Percentiles rank a stretch among this genome's conserved stretches.
Evolutionary conservation across 2,113 vertebrate species (phyloP).

Genomic region (Anhinga rufa): DNA sequence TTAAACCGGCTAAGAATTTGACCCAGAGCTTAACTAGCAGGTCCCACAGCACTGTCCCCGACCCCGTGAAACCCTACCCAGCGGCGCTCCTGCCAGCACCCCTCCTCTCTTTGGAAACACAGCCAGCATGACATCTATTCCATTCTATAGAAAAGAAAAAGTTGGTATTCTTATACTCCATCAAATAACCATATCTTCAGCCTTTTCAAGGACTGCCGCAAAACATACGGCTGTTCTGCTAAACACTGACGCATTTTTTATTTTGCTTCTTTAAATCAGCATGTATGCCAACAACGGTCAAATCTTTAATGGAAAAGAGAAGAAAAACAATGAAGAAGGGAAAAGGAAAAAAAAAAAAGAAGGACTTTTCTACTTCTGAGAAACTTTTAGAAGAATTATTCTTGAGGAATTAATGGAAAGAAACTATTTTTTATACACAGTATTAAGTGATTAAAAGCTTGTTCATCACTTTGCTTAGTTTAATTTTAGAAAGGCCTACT

Average conservation of each 20-base stretch:
- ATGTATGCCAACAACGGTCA: not conserved
- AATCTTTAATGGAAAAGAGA: not conserved
- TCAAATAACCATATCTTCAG: not conserved
- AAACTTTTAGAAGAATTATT: constrained; percentile 48
- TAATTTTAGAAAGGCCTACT: constrained; percentile 57
- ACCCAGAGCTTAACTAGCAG: not conserved
- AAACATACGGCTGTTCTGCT: not conserved
- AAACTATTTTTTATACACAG: constrained; percentile 41
- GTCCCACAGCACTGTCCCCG: not conserved
- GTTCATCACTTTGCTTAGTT: constrained; percentile 12
- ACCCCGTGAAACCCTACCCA: accelerated
- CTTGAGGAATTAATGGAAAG: constrained; percentile 54
- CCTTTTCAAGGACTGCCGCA: not conserved
- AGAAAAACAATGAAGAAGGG: not conserved
- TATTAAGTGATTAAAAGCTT: constrained; percentile 62
- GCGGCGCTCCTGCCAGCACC: not conserved
- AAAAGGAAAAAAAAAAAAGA: not conserved
- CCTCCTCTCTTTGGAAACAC: not conserved
- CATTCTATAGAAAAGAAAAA: not conserved
- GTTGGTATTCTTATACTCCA: not conserved
- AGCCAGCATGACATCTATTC: not conserved
- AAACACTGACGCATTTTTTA: accelerated
- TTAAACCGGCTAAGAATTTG: not conserved
- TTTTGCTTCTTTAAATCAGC: not conserved
- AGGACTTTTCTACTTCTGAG: not conserved